Percentiles rank a stretch among this genome's conserved stretches.
Evolutionary conservation across 2,888 invertebrate species (phyloP).

Genomic region (Erannis defoliaria): DNA sequence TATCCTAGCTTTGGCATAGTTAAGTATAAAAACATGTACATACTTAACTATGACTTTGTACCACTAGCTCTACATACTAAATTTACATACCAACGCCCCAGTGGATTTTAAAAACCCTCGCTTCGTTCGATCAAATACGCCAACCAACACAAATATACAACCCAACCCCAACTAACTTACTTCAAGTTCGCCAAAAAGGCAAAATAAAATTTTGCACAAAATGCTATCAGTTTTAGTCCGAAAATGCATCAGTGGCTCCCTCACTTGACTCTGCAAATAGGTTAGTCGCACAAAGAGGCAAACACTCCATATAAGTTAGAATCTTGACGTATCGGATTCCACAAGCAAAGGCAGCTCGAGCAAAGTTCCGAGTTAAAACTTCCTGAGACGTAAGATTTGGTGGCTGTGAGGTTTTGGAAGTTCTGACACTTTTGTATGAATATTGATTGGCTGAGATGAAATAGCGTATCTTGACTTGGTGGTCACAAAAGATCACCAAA

Average conservation of each 20-base stretch:
- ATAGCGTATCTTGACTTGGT: neutral
- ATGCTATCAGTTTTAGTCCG: neutral
- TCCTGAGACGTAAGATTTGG: neutral
- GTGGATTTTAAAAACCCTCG: too few species aligned
- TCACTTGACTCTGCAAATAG: neutral
- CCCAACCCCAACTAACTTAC: too few species aligned
- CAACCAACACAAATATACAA: too few species aligned
- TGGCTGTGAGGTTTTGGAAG: neutral
- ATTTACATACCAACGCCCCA: too few species aligned
- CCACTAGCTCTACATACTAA: too few species aligned
- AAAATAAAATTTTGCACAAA: neutral
- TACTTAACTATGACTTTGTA: too few species aligned
- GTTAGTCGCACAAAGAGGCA: conserved; percentile 2
- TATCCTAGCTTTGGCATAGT: too few species aligned
- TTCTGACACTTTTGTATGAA: conserved; percentile 4
- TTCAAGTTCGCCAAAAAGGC: neutral
- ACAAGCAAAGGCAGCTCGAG: conserved; percentile 4
- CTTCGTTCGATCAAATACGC: too few species aligned
- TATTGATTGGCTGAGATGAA: conserved; percentile 4
- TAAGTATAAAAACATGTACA: too few species aligned
- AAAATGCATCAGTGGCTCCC: neutral
- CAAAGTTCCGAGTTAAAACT: conserved; percentile 4
- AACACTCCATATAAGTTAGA: conserved; percentile 11
- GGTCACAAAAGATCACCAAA: too few species aligned
- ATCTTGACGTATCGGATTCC: conserved; percentile 9